phyloP scores from a whole-genome alignment of 2,797 vertebrate genomes.

The Odontamblyopus rebecca region DNA sequence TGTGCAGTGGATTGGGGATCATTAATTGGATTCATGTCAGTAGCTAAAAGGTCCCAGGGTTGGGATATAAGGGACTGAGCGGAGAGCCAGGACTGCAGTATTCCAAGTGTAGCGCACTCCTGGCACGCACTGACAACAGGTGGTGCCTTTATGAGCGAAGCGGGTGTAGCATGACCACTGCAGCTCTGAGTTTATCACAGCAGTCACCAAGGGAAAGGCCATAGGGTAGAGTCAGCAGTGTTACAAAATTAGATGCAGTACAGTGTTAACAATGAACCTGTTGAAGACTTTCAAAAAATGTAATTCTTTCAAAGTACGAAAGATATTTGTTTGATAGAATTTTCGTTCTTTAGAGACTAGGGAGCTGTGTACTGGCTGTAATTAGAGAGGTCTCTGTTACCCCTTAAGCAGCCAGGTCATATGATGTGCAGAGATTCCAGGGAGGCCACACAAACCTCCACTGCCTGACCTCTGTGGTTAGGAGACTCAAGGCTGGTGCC shows the following conservation, averaged over 20 bases:
- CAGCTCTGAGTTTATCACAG: slow-evolving; percentile 47
- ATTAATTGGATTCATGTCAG: slow-evolving; percentile 57
- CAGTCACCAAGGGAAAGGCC: slow-evolving; percentile 27
- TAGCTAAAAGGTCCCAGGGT: slow-evolving; percentile 43
- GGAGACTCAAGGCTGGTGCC: neutral
- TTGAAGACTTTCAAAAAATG: neutral
- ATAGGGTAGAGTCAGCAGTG: slow-evolving; percentile 18
- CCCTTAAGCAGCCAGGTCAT: slow-evolving; percentile 35
- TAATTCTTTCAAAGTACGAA: slow-evolving; percentile 9
- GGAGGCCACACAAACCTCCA: slow-evolving; percentile 42
- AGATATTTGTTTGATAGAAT: slow-evolving; percentile 6
- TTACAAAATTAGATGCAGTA: slow-evolving; percentile 20
- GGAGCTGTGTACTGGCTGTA: slow-evolving; percentile 40
- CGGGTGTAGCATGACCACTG: slow-evolving; percentile 50
- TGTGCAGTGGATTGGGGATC: slow-evolving; percentile 42
- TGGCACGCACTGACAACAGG: slow-evolving; percentile 69
- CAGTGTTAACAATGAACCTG: slow-evolving; percentile 13
- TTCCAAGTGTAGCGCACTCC: slow-evolving; percentile 58
- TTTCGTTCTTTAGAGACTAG: neutral
- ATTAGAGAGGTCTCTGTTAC: slow-evolving; percentile 65
- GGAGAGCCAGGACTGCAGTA: slow-evolving; percentile 62
- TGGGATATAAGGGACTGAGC: slow-evolving; percentile 35
- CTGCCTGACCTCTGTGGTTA: slow-evolving; percentile 27
- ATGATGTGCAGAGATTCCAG: slow-evolving; percentile 62
- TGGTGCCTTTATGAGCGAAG: slow-evolving; percentile 56